These are phyloP conservation scores for Chloroceryle amazona DNA, from an alignment of 2,797 vertebrate species.

Conservation along the genomic window DNA sequence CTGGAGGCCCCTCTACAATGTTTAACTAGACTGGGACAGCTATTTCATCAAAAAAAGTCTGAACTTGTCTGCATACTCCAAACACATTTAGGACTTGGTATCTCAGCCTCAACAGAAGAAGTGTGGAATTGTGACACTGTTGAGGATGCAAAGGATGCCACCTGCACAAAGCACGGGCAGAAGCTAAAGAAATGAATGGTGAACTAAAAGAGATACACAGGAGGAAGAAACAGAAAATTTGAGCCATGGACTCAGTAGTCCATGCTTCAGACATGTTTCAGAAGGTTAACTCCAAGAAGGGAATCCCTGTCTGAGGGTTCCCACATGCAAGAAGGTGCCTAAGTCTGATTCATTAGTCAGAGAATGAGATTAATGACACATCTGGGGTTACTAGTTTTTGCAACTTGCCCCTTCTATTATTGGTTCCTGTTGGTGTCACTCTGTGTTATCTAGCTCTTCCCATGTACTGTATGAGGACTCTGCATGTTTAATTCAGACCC, in stretches of 20 bases:
- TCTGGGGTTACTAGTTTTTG: background rate
- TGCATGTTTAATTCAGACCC: background rate
- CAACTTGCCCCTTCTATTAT: background rate
- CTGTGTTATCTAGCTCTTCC: background rate
- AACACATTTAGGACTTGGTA: background rate
- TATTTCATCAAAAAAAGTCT: background rate
- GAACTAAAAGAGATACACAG: background rate
- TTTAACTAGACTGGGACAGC: background rate
- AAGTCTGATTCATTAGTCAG: background rate
- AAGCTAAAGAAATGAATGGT: background rate
- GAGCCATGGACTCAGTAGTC: rapidly evolving
- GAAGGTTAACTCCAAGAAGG: background rate
- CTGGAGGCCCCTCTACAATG: background rate
- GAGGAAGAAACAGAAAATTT: background rate
- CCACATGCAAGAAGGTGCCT: background rate
- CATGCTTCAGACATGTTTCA: background rate
- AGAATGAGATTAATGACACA: background rate
- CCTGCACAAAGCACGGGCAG: background rate
- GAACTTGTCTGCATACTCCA: background rate
- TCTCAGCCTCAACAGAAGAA: background rate
- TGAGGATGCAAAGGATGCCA: background rate
- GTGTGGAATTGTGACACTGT: background rate
- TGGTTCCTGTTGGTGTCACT: background rate
- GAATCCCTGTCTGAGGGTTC: background rate
- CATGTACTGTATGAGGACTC: background rate